Evolutionary conservation across 30 jellyfish, hydroid and myxozoan genomes (phyloP).

Genomic region (Aurelia sp.): DNA sequence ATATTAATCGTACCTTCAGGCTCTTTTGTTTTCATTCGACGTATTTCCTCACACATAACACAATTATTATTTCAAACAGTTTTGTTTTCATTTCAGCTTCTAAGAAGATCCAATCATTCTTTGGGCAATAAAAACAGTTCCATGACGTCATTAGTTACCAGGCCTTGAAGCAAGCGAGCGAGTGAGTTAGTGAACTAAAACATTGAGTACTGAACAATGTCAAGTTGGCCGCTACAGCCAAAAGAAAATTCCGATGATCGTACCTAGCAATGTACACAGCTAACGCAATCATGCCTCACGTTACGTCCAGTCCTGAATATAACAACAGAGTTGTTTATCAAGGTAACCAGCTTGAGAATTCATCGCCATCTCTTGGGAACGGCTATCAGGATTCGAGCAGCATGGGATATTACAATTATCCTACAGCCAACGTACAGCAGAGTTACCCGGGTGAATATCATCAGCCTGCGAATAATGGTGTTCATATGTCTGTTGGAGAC

Average conservation of each 20-base stretch:
- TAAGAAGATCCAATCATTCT: background rate
- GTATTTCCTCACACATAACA: too few relatives aligned
- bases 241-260: slow-evolving; percentile 31
- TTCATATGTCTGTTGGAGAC: slow-evolving; percentile 59
- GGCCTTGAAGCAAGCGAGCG: slow-evolving; percentile 29
- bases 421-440: slow-evolving; percentile 6
- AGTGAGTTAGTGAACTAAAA: too few relatives aligned
- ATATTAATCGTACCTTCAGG: too few relatives aligned
- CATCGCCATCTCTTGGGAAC: slow-evolving; percentile 30
- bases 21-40: too few relatives aligned
- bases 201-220: slow-evolving; percentile 40
- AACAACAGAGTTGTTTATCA: slow-evolving; percentile 34
- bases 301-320: slow-evolving; percentile 42
- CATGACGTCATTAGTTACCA: slow-evolving; percentile 76
- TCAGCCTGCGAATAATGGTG: slow-evolving; percentile 22
- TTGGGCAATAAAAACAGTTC: background rate
- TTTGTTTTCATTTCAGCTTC: background rate
- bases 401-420: slow-evolving; percentile 47
- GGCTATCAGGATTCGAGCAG: slow-evolving; percentile 13
- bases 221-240: slow-evolving; percentile 49
- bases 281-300: slow-evolving; percentile 63
- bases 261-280: slow-evolving; percentile 61
- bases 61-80: background rate
- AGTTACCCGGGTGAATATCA: slow-evolving; percentile 44
- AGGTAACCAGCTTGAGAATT: slow-evolving; percentile 29